Evolutionary conservation across 2,113 vertebrate species (phyloP).

Genomic region (Mesitornis unicolor): DNA sequence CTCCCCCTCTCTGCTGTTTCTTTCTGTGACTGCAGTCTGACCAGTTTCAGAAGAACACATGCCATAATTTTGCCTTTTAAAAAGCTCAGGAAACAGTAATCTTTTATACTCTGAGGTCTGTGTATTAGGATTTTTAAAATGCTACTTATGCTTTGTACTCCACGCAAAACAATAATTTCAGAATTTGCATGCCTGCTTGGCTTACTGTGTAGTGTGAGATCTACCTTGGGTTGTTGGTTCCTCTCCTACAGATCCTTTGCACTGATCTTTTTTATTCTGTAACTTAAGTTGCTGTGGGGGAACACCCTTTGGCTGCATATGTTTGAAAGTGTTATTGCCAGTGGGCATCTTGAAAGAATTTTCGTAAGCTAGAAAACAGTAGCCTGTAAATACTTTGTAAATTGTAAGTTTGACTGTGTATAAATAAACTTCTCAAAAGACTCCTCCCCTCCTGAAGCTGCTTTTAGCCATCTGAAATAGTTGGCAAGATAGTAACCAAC

Average conservation of each 20-base stretch:
- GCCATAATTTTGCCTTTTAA: neutral
- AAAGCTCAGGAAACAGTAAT: neutral
- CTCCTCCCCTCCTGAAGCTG: neutral
- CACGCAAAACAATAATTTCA: neutral
- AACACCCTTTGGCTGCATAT: neutral
- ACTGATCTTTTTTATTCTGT: neutral
- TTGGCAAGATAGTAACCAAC: neutral
- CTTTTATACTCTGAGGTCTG: neutral
- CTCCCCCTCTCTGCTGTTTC: slow-evolving; percentile 21
- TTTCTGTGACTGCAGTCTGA: neutral
- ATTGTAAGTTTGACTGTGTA: neutral
- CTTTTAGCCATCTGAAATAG: neutral
- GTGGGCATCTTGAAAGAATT: neutral
- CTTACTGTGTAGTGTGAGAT: neutral
- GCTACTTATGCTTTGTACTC: neutral
- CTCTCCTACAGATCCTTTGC: neutral
- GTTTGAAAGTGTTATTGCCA: neutral
- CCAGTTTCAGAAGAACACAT: neutral
- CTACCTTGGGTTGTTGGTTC: neutral
- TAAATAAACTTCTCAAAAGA: neutral
- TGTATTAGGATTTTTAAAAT: neutral
- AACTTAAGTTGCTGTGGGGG: neutral
- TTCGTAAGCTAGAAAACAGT: neutral
- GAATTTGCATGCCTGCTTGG: neutral
- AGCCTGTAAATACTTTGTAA: neutral